Conservation (phyloP, 1,140 invertebrate species). For the Bombus superbus region DNA sequence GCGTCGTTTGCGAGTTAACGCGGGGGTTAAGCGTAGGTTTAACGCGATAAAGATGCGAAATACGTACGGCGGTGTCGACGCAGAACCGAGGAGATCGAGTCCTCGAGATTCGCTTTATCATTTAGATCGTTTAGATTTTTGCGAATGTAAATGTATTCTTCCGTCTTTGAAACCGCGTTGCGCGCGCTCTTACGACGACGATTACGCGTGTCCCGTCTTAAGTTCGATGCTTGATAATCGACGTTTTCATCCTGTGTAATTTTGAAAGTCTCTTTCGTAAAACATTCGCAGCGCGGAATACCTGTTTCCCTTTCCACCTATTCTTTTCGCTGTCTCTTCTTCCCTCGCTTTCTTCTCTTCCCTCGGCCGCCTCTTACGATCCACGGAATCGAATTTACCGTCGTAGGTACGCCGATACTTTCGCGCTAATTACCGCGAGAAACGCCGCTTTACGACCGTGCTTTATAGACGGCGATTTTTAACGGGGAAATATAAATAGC, state of each 20-base stretch:
- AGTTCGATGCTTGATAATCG: background rate
- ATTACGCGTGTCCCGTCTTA: no score
- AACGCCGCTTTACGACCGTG: constrained; percentile 34
- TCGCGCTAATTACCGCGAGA: constrained; percentile 54
- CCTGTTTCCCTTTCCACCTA: background rate
- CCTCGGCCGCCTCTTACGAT: background rate
- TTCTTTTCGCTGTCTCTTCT: background rate
- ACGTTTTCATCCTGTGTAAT: background rate
- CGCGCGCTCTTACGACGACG: no score
- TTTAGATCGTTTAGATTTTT: no score
- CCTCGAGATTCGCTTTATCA: no score
- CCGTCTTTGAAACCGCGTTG: no score
- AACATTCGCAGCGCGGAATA: background rate
- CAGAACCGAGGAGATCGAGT: no score
- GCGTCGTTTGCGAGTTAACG: background rate
- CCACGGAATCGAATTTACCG: constrained; percentile 50
- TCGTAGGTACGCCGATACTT: constrained; percentile 52
- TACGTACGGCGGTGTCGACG: no score
- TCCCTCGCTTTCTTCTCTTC: background rate
- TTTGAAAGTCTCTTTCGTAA: background rate
- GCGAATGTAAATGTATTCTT: no score
- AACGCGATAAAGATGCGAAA: background rate
- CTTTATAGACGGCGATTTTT: constrained; percentile 48
- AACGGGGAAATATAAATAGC: constrained; percentile 36
- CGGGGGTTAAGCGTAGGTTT: background rate